Evolutionary conservation across 2,888 invertebrate genomes (phyloP), one percentile per base, ranked within the genome.

Genomic region (Schizaphis graminum): DNA sequence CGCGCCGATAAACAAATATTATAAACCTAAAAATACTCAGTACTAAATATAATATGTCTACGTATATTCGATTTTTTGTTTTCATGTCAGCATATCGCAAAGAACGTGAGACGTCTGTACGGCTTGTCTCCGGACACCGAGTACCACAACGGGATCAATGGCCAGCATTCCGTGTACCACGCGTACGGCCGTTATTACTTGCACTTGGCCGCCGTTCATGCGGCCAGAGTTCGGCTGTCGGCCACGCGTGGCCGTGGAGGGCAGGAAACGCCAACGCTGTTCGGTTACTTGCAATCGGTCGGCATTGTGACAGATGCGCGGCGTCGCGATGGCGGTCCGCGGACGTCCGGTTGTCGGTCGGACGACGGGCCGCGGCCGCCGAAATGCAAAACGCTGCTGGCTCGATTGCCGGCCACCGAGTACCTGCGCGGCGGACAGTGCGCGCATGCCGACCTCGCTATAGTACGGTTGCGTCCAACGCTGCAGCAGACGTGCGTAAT

Each of bases 131-230:
- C 91, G 56, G 57, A 91, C 91, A 84, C 53, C 41, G 88, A 35
- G 28, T 49, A 49, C n/a, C n/a, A 47, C 47, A 44, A 35, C n/a
- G 13, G 44, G 28, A 35, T 67, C 67, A 67, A n/a, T 16, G 41
- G 92, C 10, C 77, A n/a, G 21, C 28, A 24, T 21, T 89, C 77
- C 21, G 41, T 84, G 10, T 44, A 89, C 77, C 56, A 89, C 77
- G 35, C 44, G 35, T 77, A 89, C 89, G 92, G 92, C 11, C 77
- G 16, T n/a, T 93, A 93, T n/a, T 93, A 93, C 88, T 5, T 53
- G 53, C 21, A 89, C 41, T 11, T 93, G 44, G 92, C 89, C 41
- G 21, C 3, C 11, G 16, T 4, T 16, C 0, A 21, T 35, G 67
- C n/a, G 67, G 67, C 16, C n/a, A 2, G n/a, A 7, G 4, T 5